Base-by-base conservation (phyloP, 2,888 invertebrate genomes). In the Nemotelus pantherinus region DNA sequence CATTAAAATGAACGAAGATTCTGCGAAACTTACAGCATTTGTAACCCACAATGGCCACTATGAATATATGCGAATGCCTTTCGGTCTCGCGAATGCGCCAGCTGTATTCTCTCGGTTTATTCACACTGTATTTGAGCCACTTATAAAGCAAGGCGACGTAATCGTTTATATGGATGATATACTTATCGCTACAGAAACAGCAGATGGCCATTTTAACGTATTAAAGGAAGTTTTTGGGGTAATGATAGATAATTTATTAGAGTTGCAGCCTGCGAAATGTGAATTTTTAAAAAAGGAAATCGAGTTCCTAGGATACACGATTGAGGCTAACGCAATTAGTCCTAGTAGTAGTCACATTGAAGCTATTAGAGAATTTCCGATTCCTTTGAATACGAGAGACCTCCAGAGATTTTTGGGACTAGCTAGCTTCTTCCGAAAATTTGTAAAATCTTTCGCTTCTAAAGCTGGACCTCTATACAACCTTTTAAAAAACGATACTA, bases 391-490 rank as follows among this genome's bases (percentile, higher is more conserved):
- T n/a, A 45, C 44, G 2, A 9, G 9, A 67, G 47, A n/a, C 2
- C 5, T 47, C 3, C 45, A 47, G 4, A 45, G 67, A 5, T 67
- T 67, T 9, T 5, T 47, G 3, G 67, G 47, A 7, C 67, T 67
- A 4, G 45, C 3, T 4, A 65, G 71, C 39, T 81, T 79, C 7
- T 80, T 80, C 48, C 63, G 80, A 7, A 77, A 79, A 58, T 80
- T 81, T 65, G 68, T 81, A 1, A 65, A 78, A 74, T 70, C 77
- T 57, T 81, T 79, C 65, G 79, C 79, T 0, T 44, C 76, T 2
- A 65, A 76, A 9, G 83, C 84, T 3, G 81, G 82, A 76, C 83
- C 84, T 0, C 70, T 84, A 4, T 81, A 83, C 72, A 81, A 83
- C 47, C 50, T 84, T 5, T 4, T 63, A 53, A 76, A 63, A 68